Base-by-base conservation (phyloP, 2,888 invertebrate genomes). In the Hirudinaria manillensis region DNA sequence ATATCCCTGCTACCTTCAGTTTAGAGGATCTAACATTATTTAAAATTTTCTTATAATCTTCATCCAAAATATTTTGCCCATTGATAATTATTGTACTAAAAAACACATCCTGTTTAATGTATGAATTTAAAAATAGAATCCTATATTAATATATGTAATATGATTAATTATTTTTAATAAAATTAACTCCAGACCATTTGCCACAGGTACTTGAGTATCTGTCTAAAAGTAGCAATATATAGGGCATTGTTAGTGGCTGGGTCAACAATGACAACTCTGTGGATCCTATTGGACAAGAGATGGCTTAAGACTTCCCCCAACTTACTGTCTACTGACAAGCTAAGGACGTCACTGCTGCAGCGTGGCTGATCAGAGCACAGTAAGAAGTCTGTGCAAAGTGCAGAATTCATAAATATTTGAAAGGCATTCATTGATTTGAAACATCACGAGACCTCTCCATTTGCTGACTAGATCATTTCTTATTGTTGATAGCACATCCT, bases 401-500 rank as follows among this genome's bases (percentile, higher is more conserved):
- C 10, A 21, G 13, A 27, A 61, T 19, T 61, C 24, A n/a, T 27
- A 61, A 61, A 61, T 61, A 27, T 61, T 27, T 27, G 1, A 4
- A 10, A 13, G 6, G 61, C 29, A 61, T 61, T 27, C 61, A 61
- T 21, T 61, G 61, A 61, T 61, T 21, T 4, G 29, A 21, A 61
- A 45, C 3, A 45, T 1, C 45, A 45, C 16, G 45, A 45, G 45
- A 61, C 61, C 73, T 65, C 73, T 73, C 73, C 73, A 73, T 29
- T 73, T 73, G 56, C 73, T n/a, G 2, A 73, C 65, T 36, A 19
- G 61, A 32, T 73, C 73, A 36, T 56, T 3, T 7, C 65, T 29
- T 27, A 73, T 73, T 24, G 73, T 61, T n/a, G 73, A 27, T 13
- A 73, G 73, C 36, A 73, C 55, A 29, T 73, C 68, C 68, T 68